A percentile compares a stretch with the other conserved stretches of the same genome.
These are phyloP conservation scores for Pangasius larnaudii DNA, from an alignment of 2,797 vertebrate genomes.

Conservation along the genomic window DNA sequence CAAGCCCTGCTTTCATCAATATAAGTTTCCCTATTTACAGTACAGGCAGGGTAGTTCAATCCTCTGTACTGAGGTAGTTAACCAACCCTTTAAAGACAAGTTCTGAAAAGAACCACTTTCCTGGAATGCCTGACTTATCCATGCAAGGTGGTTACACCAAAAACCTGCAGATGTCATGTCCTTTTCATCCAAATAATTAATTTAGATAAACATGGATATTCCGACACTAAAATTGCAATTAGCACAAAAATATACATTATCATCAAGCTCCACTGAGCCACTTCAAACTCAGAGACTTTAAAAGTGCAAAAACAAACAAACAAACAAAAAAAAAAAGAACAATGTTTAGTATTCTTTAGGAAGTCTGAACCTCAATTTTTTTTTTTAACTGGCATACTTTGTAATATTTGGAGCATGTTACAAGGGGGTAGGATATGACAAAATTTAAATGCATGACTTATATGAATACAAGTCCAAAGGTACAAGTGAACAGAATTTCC, in stretches of 20 bases:
- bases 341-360: conserved; percentile 51
- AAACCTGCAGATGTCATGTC: conserved; percentile 88
- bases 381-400: conserved; percentile 44
- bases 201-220: conserved; percentile 84
- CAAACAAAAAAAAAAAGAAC: conserved; percentile 21
- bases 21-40: conserved; percentile 99
- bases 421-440: conserved; percentile 24
- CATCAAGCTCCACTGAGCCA: conserved; percentile 86
- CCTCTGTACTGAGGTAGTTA: conserved; percentile 99
- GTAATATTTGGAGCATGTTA: conserved; percentile 43
- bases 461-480: conserved; percentile 50
- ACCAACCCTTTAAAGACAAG: conserved; percentile 99
- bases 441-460: conserved; percentile 46
- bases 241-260: conserved; percentile 87
- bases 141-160: conserved; percentile 99
- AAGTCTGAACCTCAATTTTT: conserved; percentile 47
- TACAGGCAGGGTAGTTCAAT: conserved; percentile 99
- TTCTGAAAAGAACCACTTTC: conserved; percentile 99
- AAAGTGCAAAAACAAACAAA: conserved; percentile 68
- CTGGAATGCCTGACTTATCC: conserved; percentile 99
- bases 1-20: conserved; percentile 99
- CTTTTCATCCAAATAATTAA: conserved; percentile 82
- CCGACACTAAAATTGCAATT: conserved; percentile 82
- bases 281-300: conserved; percentile 85
- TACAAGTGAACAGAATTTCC: conserved; percentile 47